Base-by-base conservation (phyloP, 2,888 invertebrate species). In the Tuta absoluta region DNA sequence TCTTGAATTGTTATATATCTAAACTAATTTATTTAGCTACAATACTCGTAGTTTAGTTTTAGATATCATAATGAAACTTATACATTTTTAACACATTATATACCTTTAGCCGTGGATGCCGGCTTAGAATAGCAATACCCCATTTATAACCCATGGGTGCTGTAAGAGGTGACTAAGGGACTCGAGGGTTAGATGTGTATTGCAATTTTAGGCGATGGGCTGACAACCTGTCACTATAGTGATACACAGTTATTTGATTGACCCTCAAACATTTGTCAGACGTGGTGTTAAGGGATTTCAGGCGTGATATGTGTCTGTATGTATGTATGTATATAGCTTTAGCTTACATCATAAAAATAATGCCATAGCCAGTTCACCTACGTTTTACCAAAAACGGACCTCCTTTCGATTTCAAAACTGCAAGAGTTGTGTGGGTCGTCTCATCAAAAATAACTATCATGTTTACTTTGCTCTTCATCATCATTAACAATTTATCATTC, bases 351-450 rank as follows among this genome's bases (percentile, higher is more conserved):
- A 53, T 23, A 23, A 3, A 24, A 41, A 45, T 17, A 23, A 28
- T 49, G 7, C 21, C 33, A 21, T 37, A 21, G 23, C 28, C 38
- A 45, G 45, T 63, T 58, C 28, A 12, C 63, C 63, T 58, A 63
- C 63, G 63, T 12, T 51, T 59, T 4, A 8, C 62, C 62, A 21
- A 45, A 63, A 59, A 60, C 33, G 64, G 64, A 45, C 23, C 12
- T 38, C 49, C 51, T 49, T 63, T 49, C 53, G 51, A 51, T 61
- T 48, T 61, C 49, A 37, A 61, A 64, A 64, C 58, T 64, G 63
- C 45, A 57, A 19, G 3, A 24, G 24, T 12, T 3, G 57, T 45
- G 57, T 63, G 58, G 61, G 61, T 3, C 5, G 49, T n/a, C 28
- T 61, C 61, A 45, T 60, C 60, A 60, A 60, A 23, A 60, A 60